Evolutionary conservation across 2,113 vertebrate species (phyloP).

Genomic region (Procavia capensis): DNA sequence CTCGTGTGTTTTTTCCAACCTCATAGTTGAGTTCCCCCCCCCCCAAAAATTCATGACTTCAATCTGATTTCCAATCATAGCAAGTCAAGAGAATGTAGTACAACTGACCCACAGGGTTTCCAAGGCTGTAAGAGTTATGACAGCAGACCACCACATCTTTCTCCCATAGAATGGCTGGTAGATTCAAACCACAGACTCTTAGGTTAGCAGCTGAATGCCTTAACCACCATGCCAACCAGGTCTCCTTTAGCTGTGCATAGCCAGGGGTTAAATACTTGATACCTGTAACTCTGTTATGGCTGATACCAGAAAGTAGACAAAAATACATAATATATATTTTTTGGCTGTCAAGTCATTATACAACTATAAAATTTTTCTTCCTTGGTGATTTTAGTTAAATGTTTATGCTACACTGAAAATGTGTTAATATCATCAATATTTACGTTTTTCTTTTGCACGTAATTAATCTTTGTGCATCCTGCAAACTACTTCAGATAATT

Average conservation of each 20-base stretch:
- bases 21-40: neutral
- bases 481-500: conserved; percentile 9
- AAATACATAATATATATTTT: neutral
- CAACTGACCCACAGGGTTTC: too few relatives aligned
- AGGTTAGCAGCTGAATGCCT: too few relatives aligned
- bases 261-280: neutral
- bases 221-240: too few relatives aligned
- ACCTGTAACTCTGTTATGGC: neutral
- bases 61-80: too few relatives aligned
- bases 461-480: conserved; percentile 53
- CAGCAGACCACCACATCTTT: too few relatives aligned
- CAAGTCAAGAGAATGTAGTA: too few relatives aligned
- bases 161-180: too few relatives aligned
- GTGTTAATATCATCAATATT: neutral
- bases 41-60: too few relatives aligned
- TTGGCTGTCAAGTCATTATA: neutral
- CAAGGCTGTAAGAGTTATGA: too few relatives aligned
- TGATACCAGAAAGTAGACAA: neutral
- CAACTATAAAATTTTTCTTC: neutral
- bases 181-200: too few relatives aligned
- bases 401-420: neutral
- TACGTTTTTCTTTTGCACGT: conserved; percentile 38
- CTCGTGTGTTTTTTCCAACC: neutral
- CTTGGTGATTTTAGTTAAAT: conserved; percentile 11
- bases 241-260: neutral